These are phyloP conservation scores for Sesia apiformis DNA, from an alignment of 2,888 invertebrate genomes.

Conservation along the genomic window DNA sequence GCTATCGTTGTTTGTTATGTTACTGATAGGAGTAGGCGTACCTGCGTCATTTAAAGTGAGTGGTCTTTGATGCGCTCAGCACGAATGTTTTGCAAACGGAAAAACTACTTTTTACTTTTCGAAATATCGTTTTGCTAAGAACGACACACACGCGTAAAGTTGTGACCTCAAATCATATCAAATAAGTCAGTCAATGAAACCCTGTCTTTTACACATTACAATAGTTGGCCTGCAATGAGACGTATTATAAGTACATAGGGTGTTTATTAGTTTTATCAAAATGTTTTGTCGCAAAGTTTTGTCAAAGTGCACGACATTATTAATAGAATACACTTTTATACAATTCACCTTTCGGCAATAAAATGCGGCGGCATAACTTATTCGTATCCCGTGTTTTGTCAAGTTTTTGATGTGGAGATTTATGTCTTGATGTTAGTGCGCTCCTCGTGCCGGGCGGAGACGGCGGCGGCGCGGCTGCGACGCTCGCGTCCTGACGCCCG, in stretches of 20 bases:
- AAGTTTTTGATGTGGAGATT: not conserved
- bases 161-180: too few species aligned
- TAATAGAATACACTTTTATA: not conserved
- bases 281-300: too few species aligned
- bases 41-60: constrained; percentile 2
- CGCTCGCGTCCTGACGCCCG: constrained; percentile 17
- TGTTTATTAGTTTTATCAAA: too few species aligned
- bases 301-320: too few species aligned
- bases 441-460: constrained; percentile 33
- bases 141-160: too few species aligned
- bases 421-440: constrained; percentile 14
- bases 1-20: constrained; percentile 6
- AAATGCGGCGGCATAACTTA: not conserved
- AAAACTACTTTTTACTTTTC: too few species aligned
- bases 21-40: constrained; percentile 4
- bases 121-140: too few species aligned
- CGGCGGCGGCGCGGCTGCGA: constrained; percentile 36
- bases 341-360: not conserved
- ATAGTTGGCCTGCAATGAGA: too few species aligned
- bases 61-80: not conserved
- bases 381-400: not conserved
- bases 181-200: too few species aligned
- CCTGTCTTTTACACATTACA: too few species aligned
- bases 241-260: too few species aligned
- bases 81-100: too few species aligned